Evolutionary conservation across 1,140 invertebrate genomes (phyloP), one percentile per base, ranked within the genome.

Genomic region (Macrosteles quadrilineatus): DNA sequence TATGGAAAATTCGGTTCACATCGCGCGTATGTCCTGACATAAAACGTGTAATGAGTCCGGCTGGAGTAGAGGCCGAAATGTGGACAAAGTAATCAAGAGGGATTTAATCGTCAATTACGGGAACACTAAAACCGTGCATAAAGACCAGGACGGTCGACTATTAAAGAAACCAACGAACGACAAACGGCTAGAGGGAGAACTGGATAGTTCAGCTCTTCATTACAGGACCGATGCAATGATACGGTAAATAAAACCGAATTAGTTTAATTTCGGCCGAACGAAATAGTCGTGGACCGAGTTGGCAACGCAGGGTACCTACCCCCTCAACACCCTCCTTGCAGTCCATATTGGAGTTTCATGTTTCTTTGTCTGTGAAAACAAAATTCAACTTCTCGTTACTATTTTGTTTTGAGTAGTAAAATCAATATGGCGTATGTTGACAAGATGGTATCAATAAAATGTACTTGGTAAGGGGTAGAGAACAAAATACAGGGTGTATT

Each of bases 161-260:
- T 50, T 50, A 50, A 50, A 50, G 47, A 50, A 50, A 50, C 6
- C 47, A 50, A 50, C 36, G 17, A 40, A 6, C 36, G 17, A 17
- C 6, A n/a, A 50, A 17, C 47, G 47, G 47, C 14, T 4, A 19
- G 47, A n/a, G 14, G 47, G 14, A 21, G 47, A 4, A 21, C 6
- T 4, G 47, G 47, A 21, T 50, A 21, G 47, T 50, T 50, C 4
- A n/a, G 14, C 47, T 50, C 47, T 50, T 50, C 47, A 50, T 50
- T 50, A 21, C 47, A 21, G 47, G 55, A 2, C 27, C 55, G 55
- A 59, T 59, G 55, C 29, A 59, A 59, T 59, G 55, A 59, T 59
- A 59, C 55, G 55, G 11, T 59, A 59, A 59, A 59, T 59, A 59
- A 59, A 59, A 59, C 55, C 55, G 55, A 59, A 59, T 59, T 59